phyloP scores from a whole-genome alignment of 2,888 invertebrate genomes.

The Theristus sp. region DNA sequence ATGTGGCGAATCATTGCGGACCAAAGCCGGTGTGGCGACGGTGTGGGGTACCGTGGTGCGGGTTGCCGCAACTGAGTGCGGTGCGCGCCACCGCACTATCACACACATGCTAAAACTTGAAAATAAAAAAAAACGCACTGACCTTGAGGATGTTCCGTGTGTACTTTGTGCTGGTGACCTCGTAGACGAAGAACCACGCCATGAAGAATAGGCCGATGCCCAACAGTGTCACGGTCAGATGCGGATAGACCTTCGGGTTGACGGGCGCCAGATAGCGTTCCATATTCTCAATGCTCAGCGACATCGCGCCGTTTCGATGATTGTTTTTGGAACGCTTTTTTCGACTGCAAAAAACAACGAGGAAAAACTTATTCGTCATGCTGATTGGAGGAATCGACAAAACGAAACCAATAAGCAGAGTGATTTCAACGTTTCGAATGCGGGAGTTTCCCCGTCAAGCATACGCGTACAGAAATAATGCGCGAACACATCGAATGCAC shows the following conservation, averaged over 20 bases:
- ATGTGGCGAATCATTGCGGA: too few species aligned
- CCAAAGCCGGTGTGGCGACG: too few species aligned
- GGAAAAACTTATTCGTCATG: too few species aligned
- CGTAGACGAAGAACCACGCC: constrained; percentile 90
- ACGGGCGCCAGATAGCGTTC: constrained; percentile 80
- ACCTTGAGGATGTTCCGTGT: constrained; percentile 45
- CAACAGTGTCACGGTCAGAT: constrained; percentile 67
- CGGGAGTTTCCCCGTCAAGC: too few species aligned
- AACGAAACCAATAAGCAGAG: constrained; percentile 6
- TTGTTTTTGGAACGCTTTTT: too few species aligned
- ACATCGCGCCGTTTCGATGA: too few species aligned
- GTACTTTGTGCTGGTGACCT: constrained; percentile 54
- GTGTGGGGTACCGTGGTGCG: too few species aligned
- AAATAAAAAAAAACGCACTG: constrained; percentile 1
- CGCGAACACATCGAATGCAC: too few species aligned
- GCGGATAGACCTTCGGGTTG: constrained; percentile 82
- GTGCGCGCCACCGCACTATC: not conserved
- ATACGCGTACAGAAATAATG: too few species aligned
- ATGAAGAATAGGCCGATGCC: constrained; percentile 93
- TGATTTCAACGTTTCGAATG: not conserved
- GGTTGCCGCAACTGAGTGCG: too few species aligned
- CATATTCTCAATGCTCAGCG: constrained; percentile 42
- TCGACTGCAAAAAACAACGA: too few species aligned
- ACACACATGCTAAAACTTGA: not conserved
- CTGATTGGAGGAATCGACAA: too few species aligned